These are phyloP conservation scores for Ennomos fuscantarius DNA, from an alignment of 2,888 invertebrate genomes.

Conservation along the genomic window DNA sequence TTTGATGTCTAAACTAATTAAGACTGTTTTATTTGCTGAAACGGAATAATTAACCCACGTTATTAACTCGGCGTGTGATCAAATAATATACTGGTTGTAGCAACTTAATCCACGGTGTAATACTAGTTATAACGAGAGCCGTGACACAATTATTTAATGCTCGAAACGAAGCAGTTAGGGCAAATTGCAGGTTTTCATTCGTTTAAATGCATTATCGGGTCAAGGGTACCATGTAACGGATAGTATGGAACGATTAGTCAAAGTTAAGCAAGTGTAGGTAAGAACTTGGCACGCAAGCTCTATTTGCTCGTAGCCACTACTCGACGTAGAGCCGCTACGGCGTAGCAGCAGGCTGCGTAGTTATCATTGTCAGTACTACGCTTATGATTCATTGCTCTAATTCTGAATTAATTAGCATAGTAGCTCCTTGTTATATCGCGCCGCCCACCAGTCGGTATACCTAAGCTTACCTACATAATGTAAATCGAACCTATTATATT, in stretches of 20 bases:
- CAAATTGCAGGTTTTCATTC: slow-evolving; percentile 48
- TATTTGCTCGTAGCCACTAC: slow-evolving; percentile 39
- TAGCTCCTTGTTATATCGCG: not conserved
- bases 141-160: slow-evolving; percentile 14
- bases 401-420: slow-evolving; percentile 4
- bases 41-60: slow-evolving; percentile 26
- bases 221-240: slow-evolving; percentile 66
- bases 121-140: slow-evolving; percentile 21
- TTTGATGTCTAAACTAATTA: slow-evolving; percentile 30
- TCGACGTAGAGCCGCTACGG: slow-evolving; percentile 18
- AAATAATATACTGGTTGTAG: slow-evolving; percentile 18
- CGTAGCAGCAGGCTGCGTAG: slow-evolving; percentile 9
- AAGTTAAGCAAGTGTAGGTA: slow-evolving; percentile 59
- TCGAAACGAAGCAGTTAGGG: slow-evolving; percentile 32
- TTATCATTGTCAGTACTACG: not conserved
- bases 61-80: slow-evolving; percentile 14
- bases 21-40: slow-evolving; percentile 22
- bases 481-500: too few species aligned
- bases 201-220: slow-evolving; percentile 60
- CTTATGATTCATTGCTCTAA: slow-evolving; percentile 7
- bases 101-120: slow-evolving; percentile 16
- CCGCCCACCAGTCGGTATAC: too few species aligned
- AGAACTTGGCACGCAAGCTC: slow-evolving; percentile 65
- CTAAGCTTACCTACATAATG: too few species aligned
- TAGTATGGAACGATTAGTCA: slow-evolving; percentile 65